phyloP scores from a whole-genome alignment of 2,113 vertebrate species.

The Trinectes maculatus region DNA sequence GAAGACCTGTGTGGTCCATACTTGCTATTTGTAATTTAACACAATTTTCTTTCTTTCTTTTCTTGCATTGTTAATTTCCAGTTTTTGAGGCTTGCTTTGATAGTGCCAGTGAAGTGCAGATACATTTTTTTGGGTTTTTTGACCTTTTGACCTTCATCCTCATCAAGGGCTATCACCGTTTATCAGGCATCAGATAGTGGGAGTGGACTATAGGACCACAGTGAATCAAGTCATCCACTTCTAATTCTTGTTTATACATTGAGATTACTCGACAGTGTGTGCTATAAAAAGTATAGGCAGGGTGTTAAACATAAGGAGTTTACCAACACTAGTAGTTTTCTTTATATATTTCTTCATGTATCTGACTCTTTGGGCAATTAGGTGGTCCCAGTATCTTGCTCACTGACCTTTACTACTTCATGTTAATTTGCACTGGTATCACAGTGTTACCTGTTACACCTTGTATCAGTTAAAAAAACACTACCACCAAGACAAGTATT shows the following conservation, averaged over 20 bases:
- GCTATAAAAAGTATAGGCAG: conserved; percentile 45
- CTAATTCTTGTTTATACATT: conserved; percentile 45
- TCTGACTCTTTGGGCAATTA: conserved; percentile 17
- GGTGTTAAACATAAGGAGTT: conserved; percentile 54
- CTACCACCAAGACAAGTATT: conserved; percentile 59
- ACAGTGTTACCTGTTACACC: conserved; percentile 34
- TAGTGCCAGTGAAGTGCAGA: conserved; percentile 77
- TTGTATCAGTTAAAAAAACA: conserved; percentile 32
- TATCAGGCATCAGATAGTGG: conserved; percentile 61
- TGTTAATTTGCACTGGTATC: conserved; percentile 35
- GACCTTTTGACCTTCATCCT: conserved; percentile 75
- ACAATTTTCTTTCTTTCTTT: conserved; percentile 25
- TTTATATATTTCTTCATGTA: conserved; percentile 18
- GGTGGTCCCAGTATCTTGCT: conserved; percentile 29
- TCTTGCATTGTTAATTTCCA: conserved; percentile 56
- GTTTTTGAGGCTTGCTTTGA: conserved; percentile 70
- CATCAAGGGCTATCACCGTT: conserved; percentile 83
- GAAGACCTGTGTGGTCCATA: conserved; percentile 65
- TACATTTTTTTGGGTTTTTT: conserved; percentile 63
- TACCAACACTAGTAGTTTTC: conserved; percentile 57
- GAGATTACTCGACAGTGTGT: conserved; percentile 55
- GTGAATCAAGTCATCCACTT: conserved; percentile 63
- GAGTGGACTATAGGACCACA: conserved; percentile 58
- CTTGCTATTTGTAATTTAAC: conserved; percentile 72
- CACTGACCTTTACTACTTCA: conserved; percentile 21